Evolutionary conservation across 2,797 vertebrate species (phyloP).

Genomic region (Antrozous pallidus): DNA sequence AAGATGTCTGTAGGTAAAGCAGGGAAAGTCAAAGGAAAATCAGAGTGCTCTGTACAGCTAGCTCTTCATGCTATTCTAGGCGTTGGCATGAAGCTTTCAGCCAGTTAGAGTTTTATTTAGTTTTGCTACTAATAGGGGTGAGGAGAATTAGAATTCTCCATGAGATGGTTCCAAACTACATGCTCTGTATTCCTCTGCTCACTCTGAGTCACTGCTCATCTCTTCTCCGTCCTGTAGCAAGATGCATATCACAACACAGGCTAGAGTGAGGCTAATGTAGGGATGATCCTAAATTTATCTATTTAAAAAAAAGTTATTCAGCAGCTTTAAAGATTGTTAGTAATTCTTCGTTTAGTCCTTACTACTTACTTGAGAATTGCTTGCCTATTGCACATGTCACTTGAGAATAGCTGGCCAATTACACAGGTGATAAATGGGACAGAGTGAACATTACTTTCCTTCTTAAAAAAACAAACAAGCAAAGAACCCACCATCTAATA

Average conservation of each 20-base stretch:
- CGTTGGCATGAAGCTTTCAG: background rate
- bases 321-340: background rate
- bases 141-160: background rate
- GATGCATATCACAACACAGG: background rate
- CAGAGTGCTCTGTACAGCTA: background rate
- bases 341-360: background rate
- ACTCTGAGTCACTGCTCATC: background rate
- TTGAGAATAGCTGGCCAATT: background rate
- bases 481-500: background rate
- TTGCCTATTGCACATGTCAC: background rate
- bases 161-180: background rate
- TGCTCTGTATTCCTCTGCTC: background rate
- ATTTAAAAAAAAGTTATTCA: background rate
- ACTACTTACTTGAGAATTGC: background rate
- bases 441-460: background rate
- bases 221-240: background rate
- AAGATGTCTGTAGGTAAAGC: background rate
- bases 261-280: background rate
- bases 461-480: background rate
- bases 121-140: background rate
- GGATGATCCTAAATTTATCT: background rate
- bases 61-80: background rate
- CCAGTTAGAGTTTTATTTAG: background rate
- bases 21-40: background rate
- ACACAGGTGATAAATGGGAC: background rate